A percentile compares a stretch with the other conserved stretches of the same genome.
Conservation (phyloP, 1,140 invertebrate species). For the Drosophila bocki region DNA sequence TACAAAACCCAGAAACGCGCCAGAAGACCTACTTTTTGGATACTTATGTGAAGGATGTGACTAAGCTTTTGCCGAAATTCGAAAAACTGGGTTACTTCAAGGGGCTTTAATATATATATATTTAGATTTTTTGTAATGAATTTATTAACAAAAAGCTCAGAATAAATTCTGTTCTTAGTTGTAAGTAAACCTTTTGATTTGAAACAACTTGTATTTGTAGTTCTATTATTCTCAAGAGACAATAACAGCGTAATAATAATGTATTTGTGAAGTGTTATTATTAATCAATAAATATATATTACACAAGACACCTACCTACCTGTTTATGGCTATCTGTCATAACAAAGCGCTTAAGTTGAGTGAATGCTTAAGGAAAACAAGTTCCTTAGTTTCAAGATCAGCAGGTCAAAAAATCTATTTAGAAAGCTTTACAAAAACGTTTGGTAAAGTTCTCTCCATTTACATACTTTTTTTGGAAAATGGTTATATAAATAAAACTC, state of each 20-base stretch:
- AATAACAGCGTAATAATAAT: background rate
- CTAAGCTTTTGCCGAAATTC: constrained; percentile 42
- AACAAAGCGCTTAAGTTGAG: background rate
- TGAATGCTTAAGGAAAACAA: background rate
- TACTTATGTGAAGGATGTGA: constrained; percentile 48
- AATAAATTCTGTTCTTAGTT: background rate
- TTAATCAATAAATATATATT: constrained; percentile 7
- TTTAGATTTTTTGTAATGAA: background rate
- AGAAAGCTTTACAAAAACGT: background rate
- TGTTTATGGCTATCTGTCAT: background rate
- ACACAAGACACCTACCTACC: background rate
- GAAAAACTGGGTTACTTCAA: constrained; percentile 60
- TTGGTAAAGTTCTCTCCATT: background rate
- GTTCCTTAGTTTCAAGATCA: constrained; percentile 3
- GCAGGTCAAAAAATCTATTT: background rate
- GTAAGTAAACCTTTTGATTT: background rate
- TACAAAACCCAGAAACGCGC: constrained; percentile 23
- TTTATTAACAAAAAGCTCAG: background rate
- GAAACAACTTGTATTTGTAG: background rate
- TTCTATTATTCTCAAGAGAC: background rate
- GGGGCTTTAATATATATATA: constrained; percentile 11
- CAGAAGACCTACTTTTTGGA: constrained; percentile 42
- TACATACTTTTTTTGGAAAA: too few species aligned
- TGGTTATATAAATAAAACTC: background rate
- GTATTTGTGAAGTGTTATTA: background rate